These are phyloP conservation scores for Athetis lepigone DNA, from an alignment of 2,888 invertebrate genomes.

Conservation along the genomic window DNA sequence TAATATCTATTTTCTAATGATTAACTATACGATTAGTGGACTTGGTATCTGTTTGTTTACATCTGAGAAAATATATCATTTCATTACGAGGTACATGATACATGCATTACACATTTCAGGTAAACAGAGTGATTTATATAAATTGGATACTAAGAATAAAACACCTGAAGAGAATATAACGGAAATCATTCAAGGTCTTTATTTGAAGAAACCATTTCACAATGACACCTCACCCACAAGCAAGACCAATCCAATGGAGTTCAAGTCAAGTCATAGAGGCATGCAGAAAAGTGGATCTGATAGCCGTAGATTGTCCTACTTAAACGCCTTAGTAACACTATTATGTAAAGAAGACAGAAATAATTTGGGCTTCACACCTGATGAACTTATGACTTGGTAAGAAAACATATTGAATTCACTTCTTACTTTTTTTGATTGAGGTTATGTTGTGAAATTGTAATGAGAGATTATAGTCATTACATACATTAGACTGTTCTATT, in stretches of 20 bases:
- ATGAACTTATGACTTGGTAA: constrained; percentile 93
- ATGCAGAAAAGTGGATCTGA: constrained; percentile 93
- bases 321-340: constrained; percentile 97
- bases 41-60: constrained; percentile 1
- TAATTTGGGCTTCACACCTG: constrained; percentile 93
- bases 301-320: constrained; percentile 95
- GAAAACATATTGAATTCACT: constrained; percentile 29
- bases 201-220: constrained; percentile 82
- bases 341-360: constrained; percentile 92
- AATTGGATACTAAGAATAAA: constrained; percentile 91
- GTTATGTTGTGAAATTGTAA: constrained; percentile 25
- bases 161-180: constrained; percentile 91
- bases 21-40: not conserved
- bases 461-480: not conserved
- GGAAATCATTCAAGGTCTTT: constrained; percentile 92
- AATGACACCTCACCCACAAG: constrained; percentile 84
- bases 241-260: constrained; percentile 79
- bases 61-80: not conserved
- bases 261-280: constrained; percentile 91
- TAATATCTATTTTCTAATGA: constrained; percentile 3
- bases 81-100: constrained; percentile 25
- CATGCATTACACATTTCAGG: constrained; percentile 77
- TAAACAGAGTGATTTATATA: constrained; percentile 92
- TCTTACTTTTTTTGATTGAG: constrained; percentile 10
- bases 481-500: constrained; percentile 6